Percentiles rank a stretch among this genome's conserved stretches.
Conservation (phyloP, 2,888 invertebrate species). For the Dysmachus trigonus region DNA sequence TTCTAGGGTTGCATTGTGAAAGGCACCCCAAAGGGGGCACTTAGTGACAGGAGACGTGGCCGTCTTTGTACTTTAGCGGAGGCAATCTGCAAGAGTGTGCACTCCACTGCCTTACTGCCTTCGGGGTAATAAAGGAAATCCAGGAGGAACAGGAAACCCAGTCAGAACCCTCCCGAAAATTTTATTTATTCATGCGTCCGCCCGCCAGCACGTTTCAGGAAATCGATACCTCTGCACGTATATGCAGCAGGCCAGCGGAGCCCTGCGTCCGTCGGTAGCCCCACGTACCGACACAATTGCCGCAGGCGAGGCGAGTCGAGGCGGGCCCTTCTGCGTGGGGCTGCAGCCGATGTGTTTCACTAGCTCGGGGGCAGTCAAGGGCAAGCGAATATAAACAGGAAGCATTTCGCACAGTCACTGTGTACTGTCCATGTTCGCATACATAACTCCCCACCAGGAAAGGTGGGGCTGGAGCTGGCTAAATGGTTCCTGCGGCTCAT, state of each 20-base stretch:
- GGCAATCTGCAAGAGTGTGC: slow-evolving; percentile 1
- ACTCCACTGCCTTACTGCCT: slow-evolving; percentile 17
- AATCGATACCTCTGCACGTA: neutral
- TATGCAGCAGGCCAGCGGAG: neutral
- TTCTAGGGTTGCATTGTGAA: neutral
- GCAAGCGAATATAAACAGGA: slow-evolving; percentile 10
- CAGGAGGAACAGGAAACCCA: neutral
- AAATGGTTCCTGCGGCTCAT: neutral
- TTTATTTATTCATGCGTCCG: slow-evolving; percentile 6
- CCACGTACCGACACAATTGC: neutral
- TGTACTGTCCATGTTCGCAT: neutral
- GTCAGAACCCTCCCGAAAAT: neutral
- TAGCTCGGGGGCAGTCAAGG: neutral
- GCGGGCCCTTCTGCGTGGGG: neutral
- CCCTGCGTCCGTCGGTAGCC: neutral
- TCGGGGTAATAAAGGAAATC: neutral
- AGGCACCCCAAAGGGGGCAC: neutral
- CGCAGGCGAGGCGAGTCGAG: neutral
- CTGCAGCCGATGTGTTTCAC: neutral
- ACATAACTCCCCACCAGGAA: neutral
- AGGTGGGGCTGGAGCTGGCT: neutral
- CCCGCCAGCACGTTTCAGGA: neutral
- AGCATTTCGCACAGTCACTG: neutral
- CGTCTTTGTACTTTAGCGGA: neutral
- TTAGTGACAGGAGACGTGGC: neutral